Percentiles rank a stretch among this genome's conserved stretches.
These are phyloP conservation scores for Acrocyrtus sp. DNA, from an alignment of 2,888 invertebrate species.

Conservation along the genomic window DNA sequence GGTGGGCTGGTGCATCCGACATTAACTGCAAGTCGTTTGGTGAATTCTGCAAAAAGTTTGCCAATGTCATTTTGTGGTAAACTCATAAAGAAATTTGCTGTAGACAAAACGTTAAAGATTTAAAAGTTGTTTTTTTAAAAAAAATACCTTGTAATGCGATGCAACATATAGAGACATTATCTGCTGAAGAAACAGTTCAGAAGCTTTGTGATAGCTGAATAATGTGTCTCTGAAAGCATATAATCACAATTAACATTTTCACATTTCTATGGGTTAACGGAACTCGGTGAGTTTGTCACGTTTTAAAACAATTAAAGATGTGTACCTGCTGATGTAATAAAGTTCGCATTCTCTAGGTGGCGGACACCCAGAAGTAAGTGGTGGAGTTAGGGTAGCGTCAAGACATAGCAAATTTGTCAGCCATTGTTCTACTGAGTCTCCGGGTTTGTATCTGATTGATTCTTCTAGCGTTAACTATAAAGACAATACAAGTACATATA, in stretches of 20 bases:
- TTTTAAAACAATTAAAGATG: no score
- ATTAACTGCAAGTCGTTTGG: slow-evolving; percentile 99
- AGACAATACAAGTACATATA: not conserved
- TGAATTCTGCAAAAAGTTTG: slow-evolving; percentile 77
- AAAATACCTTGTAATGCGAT: slow-evolving; percentile 92
- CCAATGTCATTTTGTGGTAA: not conserved
- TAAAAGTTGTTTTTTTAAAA: no score
- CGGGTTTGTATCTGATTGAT: slow-evolving; percentile 91
- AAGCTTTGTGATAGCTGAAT: slow-evolving; percentile 95
- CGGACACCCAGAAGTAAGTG: slow-evolving; percentile 83
- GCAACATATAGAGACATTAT: slow-evolving; percentile 94
- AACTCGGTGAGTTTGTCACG: no score
- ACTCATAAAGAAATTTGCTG: not conserved
- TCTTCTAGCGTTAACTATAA: slow-evolving; percentile 83
- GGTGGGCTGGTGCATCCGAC: slow-evolving; percentile 98
- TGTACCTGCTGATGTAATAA: slow-evolving; percentile 79
- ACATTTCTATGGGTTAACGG: not conserved
- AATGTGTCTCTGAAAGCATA: slow-evolving; percentile 81
- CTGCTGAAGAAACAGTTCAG: slow-evolving; percentile 90
- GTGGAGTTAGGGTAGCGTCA: slow-evolving; percentile 78
- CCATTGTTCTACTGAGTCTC: slow-evolving; percentile 92
- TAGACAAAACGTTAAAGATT: no score
- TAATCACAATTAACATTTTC: not conserved
- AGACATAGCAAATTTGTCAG: slow-evolving; percentile 90
- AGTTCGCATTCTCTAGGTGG: slow-evolving; percentile 89